phyloP scores from a whole-genome alignment of 1,140 invertebrate species.

The Teleogryllus occipitalis region DNA sequence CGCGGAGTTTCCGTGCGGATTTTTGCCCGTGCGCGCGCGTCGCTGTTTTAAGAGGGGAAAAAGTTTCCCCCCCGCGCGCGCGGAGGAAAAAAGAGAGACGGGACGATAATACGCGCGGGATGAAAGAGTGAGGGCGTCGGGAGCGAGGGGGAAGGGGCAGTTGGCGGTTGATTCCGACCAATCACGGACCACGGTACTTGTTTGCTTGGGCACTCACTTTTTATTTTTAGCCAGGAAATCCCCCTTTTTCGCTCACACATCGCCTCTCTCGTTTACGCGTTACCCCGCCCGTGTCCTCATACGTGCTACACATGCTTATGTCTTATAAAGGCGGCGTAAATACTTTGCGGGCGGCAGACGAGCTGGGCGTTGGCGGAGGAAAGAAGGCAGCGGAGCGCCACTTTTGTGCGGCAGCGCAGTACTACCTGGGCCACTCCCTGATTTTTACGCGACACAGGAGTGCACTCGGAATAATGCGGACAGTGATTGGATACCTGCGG shows the following conservation, averaged over 20 bases:
- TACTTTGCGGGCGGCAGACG: neutral
- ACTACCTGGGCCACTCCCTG: too few species aligned
- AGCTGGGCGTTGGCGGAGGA: neutral
- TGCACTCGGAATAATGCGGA: too few species aligned
- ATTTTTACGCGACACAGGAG: too few species aligned
- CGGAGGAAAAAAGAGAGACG: neutral
- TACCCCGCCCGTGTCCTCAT: neutral
- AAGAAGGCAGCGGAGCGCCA: neutral
- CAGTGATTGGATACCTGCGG: too few species aligned
- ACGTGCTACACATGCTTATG: neutral
- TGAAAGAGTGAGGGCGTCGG: neutral
- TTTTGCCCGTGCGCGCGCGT: neutral
- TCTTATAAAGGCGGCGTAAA: slow-evolving; percentile 2
- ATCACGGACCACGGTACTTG: neutral
- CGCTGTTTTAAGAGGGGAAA: neutral
- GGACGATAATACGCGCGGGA: neutral
- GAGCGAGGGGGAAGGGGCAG: neutral
- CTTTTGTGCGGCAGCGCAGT: neutral
- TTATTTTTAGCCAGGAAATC: neutral
- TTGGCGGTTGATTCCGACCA: neutral
- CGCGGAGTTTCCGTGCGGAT: neutral
- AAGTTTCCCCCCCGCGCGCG: neutral
- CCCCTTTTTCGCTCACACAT: neutral
- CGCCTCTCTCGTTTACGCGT: neutral
- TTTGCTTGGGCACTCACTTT: neutral